phyloP scores from a whole-genome alignment of 2,797 vertebrate species.

The Tinamus major region DNA sequence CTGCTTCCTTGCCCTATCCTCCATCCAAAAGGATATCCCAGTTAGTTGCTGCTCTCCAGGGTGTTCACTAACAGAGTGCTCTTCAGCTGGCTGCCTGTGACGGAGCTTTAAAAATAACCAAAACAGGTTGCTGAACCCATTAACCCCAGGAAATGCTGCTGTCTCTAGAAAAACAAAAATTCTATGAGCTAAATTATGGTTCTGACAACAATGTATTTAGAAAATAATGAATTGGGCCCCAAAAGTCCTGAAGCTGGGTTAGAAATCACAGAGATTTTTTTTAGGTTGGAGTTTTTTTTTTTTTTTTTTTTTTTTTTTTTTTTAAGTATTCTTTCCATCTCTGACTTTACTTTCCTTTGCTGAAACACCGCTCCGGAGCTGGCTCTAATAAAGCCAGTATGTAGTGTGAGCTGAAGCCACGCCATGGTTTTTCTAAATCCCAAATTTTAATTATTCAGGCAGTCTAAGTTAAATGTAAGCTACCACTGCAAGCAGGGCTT shows the following conservation, averaged over 20 bases:
- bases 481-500: not conserved
- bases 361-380: not conserved
- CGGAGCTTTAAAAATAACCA: not conserved
- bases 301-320: not conserved
- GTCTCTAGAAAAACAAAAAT: not conserved
- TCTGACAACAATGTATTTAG: not conserved
- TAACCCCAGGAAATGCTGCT: conserved; percentile 11
- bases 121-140: conserved; percentile 4
- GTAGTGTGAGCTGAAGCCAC: not conserved
- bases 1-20: conserved; percentile 23
- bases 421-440: not conserved
- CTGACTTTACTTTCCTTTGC: rapidly evolving
- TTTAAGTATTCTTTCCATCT: not conserved
- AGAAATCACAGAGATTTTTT: not conserved
- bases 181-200: conserved; percentile 20
- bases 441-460: not conserved
- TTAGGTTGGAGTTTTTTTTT: not conserved
- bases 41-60: not conserved
- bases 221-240: not conserved
- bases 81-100: conserved; percentile 3
- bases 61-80: not conserved
- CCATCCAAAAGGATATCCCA: not conserved
- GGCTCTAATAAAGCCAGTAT: not conserved
- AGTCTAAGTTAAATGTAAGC: not conserved
- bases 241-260: not conserved